Percentiles rank a stretch among this genome's conserved stretches.
phyloP scores from a whole-genome alignment of 1,140 invertebrate genomes.

The Temnothorax nylanderi region DNA sequence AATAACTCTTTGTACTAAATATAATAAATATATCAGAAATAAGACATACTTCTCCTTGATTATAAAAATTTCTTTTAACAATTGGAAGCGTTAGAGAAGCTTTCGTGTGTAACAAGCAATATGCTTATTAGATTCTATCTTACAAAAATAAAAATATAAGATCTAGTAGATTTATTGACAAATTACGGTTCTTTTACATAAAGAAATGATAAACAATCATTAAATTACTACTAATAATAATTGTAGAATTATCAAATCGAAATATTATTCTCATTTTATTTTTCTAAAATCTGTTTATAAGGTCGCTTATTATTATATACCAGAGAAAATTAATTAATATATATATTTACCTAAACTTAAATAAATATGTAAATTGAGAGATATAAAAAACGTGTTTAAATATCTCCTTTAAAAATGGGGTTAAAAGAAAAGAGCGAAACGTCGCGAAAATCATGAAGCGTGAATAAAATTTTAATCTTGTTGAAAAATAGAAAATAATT shows the following conservation, averaged over 20 bases:
- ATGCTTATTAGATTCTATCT: not conserved
- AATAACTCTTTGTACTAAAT: not conserved
- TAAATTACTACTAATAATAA: not conserved
- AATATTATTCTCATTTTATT: constrained; percentile 3
- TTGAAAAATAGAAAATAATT: constrained; percentile 31
- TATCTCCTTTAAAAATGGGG: not conserved
- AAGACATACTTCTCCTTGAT: not conserved
- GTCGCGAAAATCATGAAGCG: not conserved
- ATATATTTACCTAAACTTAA: not conserved
- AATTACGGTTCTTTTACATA: not conserved
- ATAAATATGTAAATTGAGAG: not conserved
- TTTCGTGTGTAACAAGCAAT: not conserved
- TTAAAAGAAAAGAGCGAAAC: not conserved
- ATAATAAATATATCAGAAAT: not conserved
- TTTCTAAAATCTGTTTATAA: not conserved
- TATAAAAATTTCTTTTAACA: not conserved
- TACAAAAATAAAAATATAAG: not conserved
- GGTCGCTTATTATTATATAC: not conserved
- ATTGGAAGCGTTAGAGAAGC: not conserved
- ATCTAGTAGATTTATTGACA: not conserved
- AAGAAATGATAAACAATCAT: not conserved
- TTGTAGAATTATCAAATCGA: not conserved
- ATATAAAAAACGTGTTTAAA: not conserved
- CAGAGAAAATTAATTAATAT: not conserved
- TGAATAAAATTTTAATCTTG: constrained; percentile 19